phyloP scores from a whole-genome alignment of 2,113 vertebrate genomes.

The Crotalus horridus region DNA sequence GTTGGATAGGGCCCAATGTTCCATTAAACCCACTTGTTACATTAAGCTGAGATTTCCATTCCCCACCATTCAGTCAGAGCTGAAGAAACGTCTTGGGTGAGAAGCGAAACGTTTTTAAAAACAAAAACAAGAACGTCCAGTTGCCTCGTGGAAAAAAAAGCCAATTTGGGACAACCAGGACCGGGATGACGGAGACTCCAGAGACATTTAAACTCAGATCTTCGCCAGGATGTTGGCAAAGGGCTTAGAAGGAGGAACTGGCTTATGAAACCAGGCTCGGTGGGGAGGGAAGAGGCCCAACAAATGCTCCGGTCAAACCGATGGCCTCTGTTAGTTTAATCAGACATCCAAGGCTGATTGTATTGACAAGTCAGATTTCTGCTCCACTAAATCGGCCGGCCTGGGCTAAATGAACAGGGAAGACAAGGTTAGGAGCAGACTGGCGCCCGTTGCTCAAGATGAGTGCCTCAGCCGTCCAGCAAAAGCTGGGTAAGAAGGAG shows the following conservation, averaged over 20 bases:
- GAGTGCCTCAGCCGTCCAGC: conserved; percentile 1
- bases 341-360: not conserved
- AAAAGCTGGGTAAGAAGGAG: conserved; percentile 8
- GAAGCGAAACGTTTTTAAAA: no score
- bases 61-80: no score
- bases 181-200: no score
- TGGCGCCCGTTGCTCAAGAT: not conserved
- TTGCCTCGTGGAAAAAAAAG: no score
- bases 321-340: not conserved
- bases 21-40: no score
- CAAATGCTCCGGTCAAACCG: not conserved
- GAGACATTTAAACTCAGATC: not conserved
- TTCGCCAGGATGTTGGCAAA: not conserved
- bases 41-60: no score
- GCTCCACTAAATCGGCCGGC: not conserved
- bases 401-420: not conserved
- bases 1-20: no score
- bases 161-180: no score
- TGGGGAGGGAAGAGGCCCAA: not conserved
- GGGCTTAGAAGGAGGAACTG: not conserved
- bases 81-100: no score
- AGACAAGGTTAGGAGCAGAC: not conserved
- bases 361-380: conserved; percentile 8
- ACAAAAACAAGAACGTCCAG: no score
- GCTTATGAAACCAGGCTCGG: not conserved